Percentiles rank a stretch among this genome's conserved stretches.
Evolutionary conservation across 2,888 invertebrate genomes (phyloP).

Genomic region (Drosophila silvestris): DNA sequence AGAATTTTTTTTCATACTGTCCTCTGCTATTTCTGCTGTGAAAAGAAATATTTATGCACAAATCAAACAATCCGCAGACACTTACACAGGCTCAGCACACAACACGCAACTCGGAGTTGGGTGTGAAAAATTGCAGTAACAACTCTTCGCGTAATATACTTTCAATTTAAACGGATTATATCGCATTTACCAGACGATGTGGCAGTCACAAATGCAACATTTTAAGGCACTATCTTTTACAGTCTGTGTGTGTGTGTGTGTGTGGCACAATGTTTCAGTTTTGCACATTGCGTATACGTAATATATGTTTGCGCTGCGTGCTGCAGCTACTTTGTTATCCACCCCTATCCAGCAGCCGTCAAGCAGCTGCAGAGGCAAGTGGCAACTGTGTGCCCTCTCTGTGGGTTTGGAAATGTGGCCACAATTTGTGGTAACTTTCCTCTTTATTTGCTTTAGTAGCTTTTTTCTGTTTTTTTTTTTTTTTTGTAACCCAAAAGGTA

Average conservation of each 20-base stretch:
- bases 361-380: conserved; percentile 33
- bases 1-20: neutral
- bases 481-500: conserved; percentile 63
- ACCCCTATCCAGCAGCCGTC: conserved; percentile 25
- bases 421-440: conserved; percentile 66
- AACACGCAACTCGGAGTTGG: neutral
- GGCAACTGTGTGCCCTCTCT: conserved; percentile 17
- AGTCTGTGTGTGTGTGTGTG: neutral
- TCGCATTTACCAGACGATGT: conserved; percentile 59
- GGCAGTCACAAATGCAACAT: conserved; percentile 28
- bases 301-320: conserved; percentile 61
- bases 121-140: conserved; percentile 40
- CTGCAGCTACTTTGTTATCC: conserved; percentile 73
- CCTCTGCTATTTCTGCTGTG: neutral
- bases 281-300: conserved; percentile 76
- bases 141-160: conserved; percentile 57
- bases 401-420: conserved; percentile 68
- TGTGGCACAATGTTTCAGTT: conserved; percentile 61
- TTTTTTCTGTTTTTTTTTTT: conserved; percentile 11
- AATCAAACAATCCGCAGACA: conserved; percentile 22
- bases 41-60: conserved; percentile 23
- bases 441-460: conserved; percentile 20
- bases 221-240: conserved; percentile 11
- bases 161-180: conserved; percentile 72
- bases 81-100: conserved; percentile 14